These are phyloP conservation scores for Thripadectes ignobilis DNA, from an alignment of 2,797 vertebrate species.

Conservation along the genomic window DNA sequence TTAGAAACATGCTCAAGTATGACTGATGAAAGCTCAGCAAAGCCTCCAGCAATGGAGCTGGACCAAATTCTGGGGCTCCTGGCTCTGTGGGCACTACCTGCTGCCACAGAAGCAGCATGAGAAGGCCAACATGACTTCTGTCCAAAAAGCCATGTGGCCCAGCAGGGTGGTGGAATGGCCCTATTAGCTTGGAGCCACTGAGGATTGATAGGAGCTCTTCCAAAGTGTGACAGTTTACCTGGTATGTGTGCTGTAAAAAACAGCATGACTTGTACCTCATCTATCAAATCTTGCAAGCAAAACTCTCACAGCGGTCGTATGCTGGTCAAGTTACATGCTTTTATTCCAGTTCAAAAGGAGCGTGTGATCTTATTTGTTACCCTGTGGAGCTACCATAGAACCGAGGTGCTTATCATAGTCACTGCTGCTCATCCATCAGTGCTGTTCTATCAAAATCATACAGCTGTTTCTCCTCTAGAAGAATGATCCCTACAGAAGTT, in stretches of 20 bases:
- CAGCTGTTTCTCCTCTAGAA: background rate
- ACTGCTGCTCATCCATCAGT: background rate
- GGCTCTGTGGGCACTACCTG: background rate
- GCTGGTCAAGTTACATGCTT: background rate
- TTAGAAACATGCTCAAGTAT: background rate
- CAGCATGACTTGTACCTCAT: background rate
- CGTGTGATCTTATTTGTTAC: background rate
- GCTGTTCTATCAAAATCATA: background rate
- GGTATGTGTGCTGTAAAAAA: background rate
- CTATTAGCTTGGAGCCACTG: background rate
- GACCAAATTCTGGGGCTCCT: background rate
- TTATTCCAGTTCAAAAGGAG: background rate
- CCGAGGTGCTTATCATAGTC: background rate
- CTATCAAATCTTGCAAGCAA: background rate
- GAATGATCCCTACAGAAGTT: background rate
- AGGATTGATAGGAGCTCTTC: background rate
- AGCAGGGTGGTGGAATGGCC: background rate
- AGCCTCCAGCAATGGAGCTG: background rate
- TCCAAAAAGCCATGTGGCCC: background rate
- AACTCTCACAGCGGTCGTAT: accelerated
- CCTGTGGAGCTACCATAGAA: background rate
- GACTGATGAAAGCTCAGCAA: background rate
- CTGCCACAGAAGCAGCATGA: background rate
- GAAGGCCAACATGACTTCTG: background rate
- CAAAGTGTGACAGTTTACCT: background rate